A percentile compares a stretch with the other conserved stretches of the same genome.
Evolutionary conservation across 2,113 vertebrate species (phyloP).

Genomic region (Scartelaos histophorus): DNA sequence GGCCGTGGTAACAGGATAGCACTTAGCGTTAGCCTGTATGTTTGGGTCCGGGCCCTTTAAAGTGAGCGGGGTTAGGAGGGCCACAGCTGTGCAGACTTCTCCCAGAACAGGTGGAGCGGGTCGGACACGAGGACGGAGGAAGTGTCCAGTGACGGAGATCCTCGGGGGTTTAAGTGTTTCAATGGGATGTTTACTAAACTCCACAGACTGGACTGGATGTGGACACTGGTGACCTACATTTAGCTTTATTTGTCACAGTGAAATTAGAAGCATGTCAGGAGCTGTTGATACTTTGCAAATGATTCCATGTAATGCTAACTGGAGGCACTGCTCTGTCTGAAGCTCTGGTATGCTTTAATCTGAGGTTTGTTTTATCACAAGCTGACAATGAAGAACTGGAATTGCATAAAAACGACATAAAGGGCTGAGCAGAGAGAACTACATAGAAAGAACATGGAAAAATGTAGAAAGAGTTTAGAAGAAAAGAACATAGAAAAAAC

Average conservation of each 20-base stretch:
- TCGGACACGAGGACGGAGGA: not conserved
- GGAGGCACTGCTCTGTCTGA: too few species aligned
- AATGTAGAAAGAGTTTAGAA: too few species aligned
- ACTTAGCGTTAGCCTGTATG: constrained; percentile 25
- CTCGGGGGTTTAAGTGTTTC: not conserved
- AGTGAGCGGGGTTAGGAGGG: constrained; percentile 32
- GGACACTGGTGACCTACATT: not conserved
- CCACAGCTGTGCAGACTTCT: constrained; percentile 55
- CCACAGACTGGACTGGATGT: not conserved
- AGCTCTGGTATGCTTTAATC: too few species aligned
- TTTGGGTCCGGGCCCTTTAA: constrained; percentile 33
- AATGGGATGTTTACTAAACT: not conserved
- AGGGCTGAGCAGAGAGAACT: too few species aligned
- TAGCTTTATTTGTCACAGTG: not conserved
- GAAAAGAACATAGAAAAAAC: too few species aligned
- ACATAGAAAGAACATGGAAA: too few species aligned
- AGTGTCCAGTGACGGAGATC: not conserved
- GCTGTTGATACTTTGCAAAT: too few species aligned
- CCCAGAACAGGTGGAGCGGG: constrained; percentile 64
- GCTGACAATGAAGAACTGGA: too few species aligned
- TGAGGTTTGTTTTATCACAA: too few species aligned
- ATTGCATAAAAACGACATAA: too few species aligned
- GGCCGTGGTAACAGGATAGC: constrained; percentile 38
- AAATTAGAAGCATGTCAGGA: too few species aligned
- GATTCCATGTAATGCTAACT: too few species aligned